These are phyloP conservation scores for Pachymerium ferrugineum DNA, from an alignment of 2,888 invertebrate genomes.

Conservation along the genomic window DNA sequence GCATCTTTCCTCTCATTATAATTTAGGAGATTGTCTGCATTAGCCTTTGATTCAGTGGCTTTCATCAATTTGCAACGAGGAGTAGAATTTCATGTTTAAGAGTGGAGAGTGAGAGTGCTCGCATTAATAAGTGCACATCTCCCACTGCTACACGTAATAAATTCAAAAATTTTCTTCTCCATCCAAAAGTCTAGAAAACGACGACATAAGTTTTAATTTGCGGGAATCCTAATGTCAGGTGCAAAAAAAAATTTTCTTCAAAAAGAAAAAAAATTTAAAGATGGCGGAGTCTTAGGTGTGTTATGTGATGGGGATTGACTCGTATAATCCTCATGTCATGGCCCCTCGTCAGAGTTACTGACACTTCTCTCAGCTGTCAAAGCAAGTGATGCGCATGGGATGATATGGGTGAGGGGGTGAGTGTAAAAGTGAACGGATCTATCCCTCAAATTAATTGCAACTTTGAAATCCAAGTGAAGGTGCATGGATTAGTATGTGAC, in stretches of 20 bases:
- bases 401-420: slow-evolving; percentile 24
- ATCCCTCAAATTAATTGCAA: neutral
- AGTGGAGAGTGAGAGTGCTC: slow-evolving; percentile 10
- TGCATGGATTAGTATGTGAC: neutral
- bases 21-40: slow-evolving; percentile 23
- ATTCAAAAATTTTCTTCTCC: neutral
- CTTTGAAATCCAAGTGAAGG: slow-evolving; percentile 22
- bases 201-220: slow-evolving; percentile 10
- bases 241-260: too few species aligned
- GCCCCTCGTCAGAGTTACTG: slow-evolving; percentile 25
- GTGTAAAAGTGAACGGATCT: neutral
- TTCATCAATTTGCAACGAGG: slow-evolving; percentile 27
- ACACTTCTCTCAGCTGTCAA: slow-evolving; percentile 25
- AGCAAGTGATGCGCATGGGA: slow-evolving; percentile 16
- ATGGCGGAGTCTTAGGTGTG: too few species aligned
- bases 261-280: too few species aligned
- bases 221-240: neutral
- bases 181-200: neutral
- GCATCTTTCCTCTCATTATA: slow-evolving; percentile 27
- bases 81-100: slow-evolving; percentile 25
- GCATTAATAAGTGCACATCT: slow-evolving; percentile 23
- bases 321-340: slow-evolving; percentile 23
- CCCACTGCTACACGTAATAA: slow-evolving; percentile 1
- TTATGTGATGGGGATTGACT: slow-evolving; percentile 25
- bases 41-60: slow-evolving; percentile 27